These are phyloP conservation scores for Rhagologus leucostigma DNA, from an alignment of 2,113 vertebrate species.

Conservation along the genomic window DNA sequence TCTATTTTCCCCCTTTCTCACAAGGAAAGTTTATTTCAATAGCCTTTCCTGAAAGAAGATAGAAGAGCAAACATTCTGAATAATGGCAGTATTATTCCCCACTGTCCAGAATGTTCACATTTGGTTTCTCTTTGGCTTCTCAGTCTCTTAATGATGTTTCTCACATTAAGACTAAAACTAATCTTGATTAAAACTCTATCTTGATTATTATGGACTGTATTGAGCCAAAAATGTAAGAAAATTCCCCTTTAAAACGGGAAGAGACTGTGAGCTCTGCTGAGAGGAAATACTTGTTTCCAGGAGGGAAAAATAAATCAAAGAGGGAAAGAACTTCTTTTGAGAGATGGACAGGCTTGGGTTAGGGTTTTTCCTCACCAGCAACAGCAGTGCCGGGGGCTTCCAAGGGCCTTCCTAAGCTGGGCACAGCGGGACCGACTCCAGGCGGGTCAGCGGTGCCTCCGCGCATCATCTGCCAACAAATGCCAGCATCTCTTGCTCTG, in stretches of 20 bases:
- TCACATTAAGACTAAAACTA: neutral
- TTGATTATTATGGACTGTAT: neutral
- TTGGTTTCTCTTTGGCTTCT: neutral
- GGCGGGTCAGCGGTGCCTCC: neutral
- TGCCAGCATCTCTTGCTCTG: accelerated
- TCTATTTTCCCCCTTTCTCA: neutral
- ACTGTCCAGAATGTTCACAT: neutral
- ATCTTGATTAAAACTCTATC: neutral
- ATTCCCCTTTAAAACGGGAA: neutral
- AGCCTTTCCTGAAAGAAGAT: neutral
- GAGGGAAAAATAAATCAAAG: neutral
- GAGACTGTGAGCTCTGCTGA: neutral
- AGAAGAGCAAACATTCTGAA: neutral
- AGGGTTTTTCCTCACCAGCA: neutral
- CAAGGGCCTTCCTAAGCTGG: neutral
- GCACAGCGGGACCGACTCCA: no score
- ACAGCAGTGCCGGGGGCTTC: accelerated
- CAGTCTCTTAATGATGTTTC: neutral
- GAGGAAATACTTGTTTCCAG: neutral
- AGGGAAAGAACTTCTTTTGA: neutral
- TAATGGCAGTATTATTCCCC: neutral
- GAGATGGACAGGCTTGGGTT: neutral
- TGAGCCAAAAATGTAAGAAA: neutral
- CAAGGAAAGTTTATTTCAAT: neutral
- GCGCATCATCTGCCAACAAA: neutral